Evolutionary conservation across 2,113 vertebrate species (phyloP), one percentile per base, ranked within the genome.

Genomic region (Mixornis gularis): DNA sequence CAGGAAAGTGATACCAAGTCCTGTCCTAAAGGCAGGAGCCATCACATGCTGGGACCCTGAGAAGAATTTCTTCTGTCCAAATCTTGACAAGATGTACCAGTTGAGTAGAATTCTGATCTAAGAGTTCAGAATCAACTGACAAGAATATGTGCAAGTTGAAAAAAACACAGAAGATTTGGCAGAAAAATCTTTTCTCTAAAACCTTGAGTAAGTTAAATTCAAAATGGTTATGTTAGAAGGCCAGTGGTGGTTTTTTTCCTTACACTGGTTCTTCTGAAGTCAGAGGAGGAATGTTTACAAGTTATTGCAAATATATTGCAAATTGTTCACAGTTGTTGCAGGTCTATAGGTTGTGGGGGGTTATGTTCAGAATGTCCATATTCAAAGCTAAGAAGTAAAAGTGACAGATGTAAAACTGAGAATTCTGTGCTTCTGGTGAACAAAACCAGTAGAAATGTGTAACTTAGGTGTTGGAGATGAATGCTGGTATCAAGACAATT

Each of bases 371-470:
- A 41, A 51, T 43, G 17, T 85, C 58, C 29, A 3, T 80, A 72
- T 55, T 74, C 58, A 79, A 56, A 68, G 32, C 60, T 84, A 56
- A 68, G 65, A 76, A 92, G 38, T 58, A 44, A 11, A 80, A 82
- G 27, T 51, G 51, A 34, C 13, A 21, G 34, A 51, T 59, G n/a
- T 60, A 48, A 80, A 88, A 59, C 22, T 20, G 48, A 72, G 55
- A 77, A 76, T 43, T 74, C 63, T 88, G 24, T 87, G 1, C 41
- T 91, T 84, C n/a, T 77, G 51, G 51, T 94, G 79, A 96, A 78
- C 85, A 93, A 92, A 95, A 90, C n/a, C 62, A 90, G 27, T 59
- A 80, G 64, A 52, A 79, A 92, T 70, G 58, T 53, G 49, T 94
- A 92, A 83, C 79, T 79, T 85, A 13, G 95, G 66, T 85, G n/a